A percentile compares a stretch with the other conserved stretches of the same genome.
These are phyloP conservation scores for Hippoglossus stenolepis DNA, from an alignment of 2,113 vertebrate species.

Conservation along the genomic window DNA sequence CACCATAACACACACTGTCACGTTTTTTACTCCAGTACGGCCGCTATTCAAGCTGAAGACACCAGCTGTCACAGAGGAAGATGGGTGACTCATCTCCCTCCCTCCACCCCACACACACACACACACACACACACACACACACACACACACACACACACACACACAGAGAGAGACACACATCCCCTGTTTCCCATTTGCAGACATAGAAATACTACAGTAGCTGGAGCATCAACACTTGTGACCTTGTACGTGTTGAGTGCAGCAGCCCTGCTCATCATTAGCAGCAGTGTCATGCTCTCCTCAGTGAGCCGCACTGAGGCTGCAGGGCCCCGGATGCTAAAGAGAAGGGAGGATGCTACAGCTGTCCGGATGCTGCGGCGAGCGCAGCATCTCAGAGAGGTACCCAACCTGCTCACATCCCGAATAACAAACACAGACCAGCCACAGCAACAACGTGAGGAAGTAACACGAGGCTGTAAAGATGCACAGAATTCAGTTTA, in stretches of 20 bases:
- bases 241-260: slow-evolving; percentile 42
- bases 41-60: slow-evolving; percentile 42
- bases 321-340: slow-evolving; percentile 42
- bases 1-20: not conserved
- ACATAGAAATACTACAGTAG: not conserved
- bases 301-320: not conserved
- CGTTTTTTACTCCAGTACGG: slow-evolving; percentile 5
- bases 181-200: slow-evolving; percentile 20
- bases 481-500: not conserved
- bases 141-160: not conserved
- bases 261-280: not conserved
- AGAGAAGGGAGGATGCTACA: slow-evolving; percentile 54
- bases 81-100: slow-evolving; percentile 67
- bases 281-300: slow-evolving; percentile 16
- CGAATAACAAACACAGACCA: not conserved
- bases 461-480: not conserved
- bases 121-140: slow-evolving; percentile 7
- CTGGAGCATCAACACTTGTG: slow-evolving; percentile 22
- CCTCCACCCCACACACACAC: slow-evolving; percentile 21
- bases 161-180: not conserved
- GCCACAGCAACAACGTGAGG: not conserved
- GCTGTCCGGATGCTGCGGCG: slow-evolving; percentile 54
- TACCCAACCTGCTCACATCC: slow-evolving; percentile 29
- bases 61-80: slow-evolving; percentile 65
- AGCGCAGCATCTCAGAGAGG: slow-evolving; percentile 56